Base-by-base conservation (phyloP, 2,113 vertebrate species). In the Misgurnus anguillicaudatus region DNA sequence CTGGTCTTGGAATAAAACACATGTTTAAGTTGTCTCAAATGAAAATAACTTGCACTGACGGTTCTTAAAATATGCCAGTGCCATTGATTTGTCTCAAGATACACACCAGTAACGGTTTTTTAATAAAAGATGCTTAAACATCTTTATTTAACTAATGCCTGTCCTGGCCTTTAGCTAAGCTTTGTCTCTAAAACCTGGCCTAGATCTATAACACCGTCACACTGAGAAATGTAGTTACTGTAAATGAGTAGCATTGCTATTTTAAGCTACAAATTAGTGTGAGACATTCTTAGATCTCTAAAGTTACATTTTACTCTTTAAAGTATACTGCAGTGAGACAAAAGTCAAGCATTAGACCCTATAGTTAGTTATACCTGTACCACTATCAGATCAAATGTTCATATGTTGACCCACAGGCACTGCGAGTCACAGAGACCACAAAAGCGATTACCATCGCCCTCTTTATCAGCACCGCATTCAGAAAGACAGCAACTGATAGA, bases 391-490 rank as follows among this genome's bases (percentile, higher is more conserved):
- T 42, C 38, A 73, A 41, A 57, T 1, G 17, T 38, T 57, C 19
- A 47, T 45, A 58, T 48, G 57, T 48, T 75, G 72, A 75, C 58
- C 55, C 41, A 62, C 2, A 75, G 57, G 24, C 19, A 45, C 58
- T 62, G 72, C 19, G 57, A 74, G 39, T 62, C 39, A 61, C 9
- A 17, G 58, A 41, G 42, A 75, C 42, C 72, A 63, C 60, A 62
- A 51, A 62, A 51, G 48, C 48, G 42, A 75, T 75, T 48, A 48
- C 70, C 72, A 75, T 75, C 71, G 9, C 19, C 19, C 16, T 13
- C 55, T 75, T 75, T 48, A 75, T 63, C 72, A 75, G 4, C 21
- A 62, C 41, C 21, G 36, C 41, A 31, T 63, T 75, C 10, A 63
- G 24, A 60, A n/a, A 21, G 66, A 24, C 21, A 13, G 39, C 58